These are phyloP conservation scores for Excalfactoria chinensis DNA, from an alignment of 2,113 vertebrate species.

Conservation along the genomic window DNA sequence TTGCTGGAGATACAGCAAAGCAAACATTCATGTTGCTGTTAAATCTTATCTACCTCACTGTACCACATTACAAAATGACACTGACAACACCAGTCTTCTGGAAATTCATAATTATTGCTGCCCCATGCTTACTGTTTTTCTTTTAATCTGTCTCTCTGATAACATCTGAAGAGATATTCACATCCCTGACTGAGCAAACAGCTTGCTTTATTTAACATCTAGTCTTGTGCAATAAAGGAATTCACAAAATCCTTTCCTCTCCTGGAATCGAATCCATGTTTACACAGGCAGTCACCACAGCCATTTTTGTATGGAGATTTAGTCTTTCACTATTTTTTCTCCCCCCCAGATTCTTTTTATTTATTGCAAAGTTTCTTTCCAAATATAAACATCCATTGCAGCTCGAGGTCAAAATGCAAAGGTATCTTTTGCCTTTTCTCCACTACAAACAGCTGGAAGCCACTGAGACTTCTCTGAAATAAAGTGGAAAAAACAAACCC, in stretches of 20 bases:
- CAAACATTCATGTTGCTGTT: neutral
- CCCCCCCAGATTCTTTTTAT: neutral
- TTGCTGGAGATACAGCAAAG: neutral
- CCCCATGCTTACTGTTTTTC: neutral
- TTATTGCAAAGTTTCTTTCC: neutral
- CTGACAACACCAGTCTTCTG: neutral
- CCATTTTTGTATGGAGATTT: neutral
- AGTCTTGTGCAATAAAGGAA: neutral
- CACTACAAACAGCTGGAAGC: neutral
- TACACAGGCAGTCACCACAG: neutral
- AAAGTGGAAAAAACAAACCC: neutral
- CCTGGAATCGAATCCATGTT: neutral
- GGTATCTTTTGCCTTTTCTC: neutral
- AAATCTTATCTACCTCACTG: neutral
- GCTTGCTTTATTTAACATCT: neutral
- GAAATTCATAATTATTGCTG: neutral
- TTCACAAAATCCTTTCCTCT: neutral
- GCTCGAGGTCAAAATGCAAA: neutral
- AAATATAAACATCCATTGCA: neutral
- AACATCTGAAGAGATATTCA: neutral
- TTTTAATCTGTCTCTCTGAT: neutral
- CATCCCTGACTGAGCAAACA: neutral
- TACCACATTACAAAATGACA: neutral
- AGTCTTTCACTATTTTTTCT: neutral
- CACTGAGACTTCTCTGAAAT: neutral